Percentiles rank a stretch among this genome's conserved stretches.
These are phyloP conservation scores for Rhinopomastus cyanomelas DNA, from an alignment of 2,113 vertebrate species.

Conservation along the genomic window DNA sequence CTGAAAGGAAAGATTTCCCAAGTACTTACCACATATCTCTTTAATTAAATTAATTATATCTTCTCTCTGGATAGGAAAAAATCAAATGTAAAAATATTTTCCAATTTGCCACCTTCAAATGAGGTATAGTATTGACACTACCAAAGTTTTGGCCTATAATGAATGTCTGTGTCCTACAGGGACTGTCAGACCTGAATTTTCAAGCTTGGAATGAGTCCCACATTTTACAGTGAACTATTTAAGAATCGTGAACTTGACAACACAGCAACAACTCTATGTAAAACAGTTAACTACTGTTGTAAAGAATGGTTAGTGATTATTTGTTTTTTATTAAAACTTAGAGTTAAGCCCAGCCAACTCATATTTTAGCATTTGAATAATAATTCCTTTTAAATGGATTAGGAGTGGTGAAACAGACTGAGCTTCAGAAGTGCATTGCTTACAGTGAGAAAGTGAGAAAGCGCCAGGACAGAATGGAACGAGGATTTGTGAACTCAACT, in stretches of 20 bases:
- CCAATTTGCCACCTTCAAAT: background rate
- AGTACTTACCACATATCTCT: conserved; percentile 87
- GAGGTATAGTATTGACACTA: background rate
- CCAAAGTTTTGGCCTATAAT: background rate
- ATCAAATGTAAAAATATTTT: background rate
- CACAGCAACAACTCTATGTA: background rate
- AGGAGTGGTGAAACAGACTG: background rate
- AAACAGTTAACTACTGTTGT: background rate
- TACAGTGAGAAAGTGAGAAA: background rate
- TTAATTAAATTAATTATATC: conserved; percentile 90
- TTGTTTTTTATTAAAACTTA: background rate
- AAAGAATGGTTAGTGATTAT: background rate
- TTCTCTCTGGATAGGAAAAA: conserved; percentile 79
- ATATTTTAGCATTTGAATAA: background rate
- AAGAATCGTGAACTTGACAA: background rate
- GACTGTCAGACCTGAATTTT: background rate
- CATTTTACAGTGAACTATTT: background rate
- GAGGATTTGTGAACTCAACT: background rate
- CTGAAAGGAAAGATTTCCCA: background rate
- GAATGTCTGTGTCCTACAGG: background rate
- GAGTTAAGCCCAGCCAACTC: background rate
- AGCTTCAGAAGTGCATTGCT: background rate
- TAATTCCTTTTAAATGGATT: background rate
- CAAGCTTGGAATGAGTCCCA: background rate
- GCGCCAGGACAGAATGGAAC: background rate